A percentile compares a stretch with the other conserved stretches of the same genome.
Evolutionary conservation across 2,888 invertebrate genomes (phyloP).

Genomic region (Sepioteuthis lessoniana): DNA sequence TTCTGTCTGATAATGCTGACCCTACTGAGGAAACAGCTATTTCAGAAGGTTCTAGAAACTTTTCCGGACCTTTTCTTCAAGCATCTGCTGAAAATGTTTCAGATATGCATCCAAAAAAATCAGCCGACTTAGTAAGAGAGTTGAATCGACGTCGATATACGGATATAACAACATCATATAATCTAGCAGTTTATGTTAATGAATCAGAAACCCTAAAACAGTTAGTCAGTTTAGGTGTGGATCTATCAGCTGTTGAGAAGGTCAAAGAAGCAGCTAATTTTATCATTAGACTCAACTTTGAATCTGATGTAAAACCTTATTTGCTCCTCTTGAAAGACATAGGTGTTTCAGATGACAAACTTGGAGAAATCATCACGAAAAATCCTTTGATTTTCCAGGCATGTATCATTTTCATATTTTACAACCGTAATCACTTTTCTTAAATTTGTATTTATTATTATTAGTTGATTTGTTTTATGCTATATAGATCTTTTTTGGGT

Average conservation of each 20-base stretch:
- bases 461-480: too few relatives aligned
- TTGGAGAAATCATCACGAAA: conserved; percentile 85
- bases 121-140: neutral
- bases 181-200: conserved; percentile 88
- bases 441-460: too few relatives aligned
- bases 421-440: conserved; percentile 78
- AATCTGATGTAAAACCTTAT: conserved; percentile 76
- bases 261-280: conserved; percentile 71
- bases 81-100: neutral
- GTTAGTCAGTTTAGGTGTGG: conserved; percentile 86
- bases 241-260: conserved; percentile 84
- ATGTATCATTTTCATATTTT: conserved; percentile 78
- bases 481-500: too few relatives aligned
- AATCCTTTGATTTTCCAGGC: conserved; percentile 88
- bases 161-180: conserved; percentile 48
- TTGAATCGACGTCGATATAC: neutral
- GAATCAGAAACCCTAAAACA: conserved; percentile 85
- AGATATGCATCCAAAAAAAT: neutral
- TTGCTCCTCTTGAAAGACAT: conserved; percentile 80
- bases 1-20: neutral
- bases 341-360: conserved; percentile 80
- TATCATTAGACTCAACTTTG: conserved; percentile 84
- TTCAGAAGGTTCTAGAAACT: neutral
- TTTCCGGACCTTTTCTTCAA: neutral
- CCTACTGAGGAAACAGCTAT: neutral